Percentiles rank a stretch among this genome's conserved stretches.
Evolutionary conservation across 2,888 invertebrate genomes (phyloP).

Genomic region (Doris montereyensis): DNA sequence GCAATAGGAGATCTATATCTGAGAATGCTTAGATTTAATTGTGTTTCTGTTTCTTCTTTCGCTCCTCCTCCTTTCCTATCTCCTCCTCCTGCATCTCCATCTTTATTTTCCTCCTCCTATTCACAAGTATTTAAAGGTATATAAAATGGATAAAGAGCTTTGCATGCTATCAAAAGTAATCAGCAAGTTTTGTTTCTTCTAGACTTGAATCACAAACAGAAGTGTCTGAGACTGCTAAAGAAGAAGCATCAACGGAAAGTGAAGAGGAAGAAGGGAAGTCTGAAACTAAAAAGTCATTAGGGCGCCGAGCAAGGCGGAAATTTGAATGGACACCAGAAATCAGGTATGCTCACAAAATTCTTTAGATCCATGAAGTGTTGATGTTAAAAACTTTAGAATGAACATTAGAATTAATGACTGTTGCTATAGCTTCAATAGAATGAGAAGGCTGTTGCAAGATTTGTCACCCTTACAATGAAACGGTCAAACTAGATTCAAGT

Average conservation of each 20-base stretch:
- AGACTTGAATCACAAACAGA: slow-evolving; percentile 46
- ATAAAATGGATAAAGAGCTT: background rate
- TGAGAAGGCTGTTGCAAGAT: no score
- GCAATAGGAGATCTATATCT: no score
- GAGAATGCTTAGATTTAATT: no score
- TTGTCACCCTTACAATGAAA: no score
- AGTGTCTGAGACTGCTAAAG: slow-evolving; percentile 50
- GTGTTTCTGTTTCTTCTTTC: no score
- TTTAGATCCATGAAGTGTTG: no score
- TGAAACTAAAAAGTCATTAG: slow-evolving; percentile 74
- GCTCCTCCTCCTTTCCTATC: no score
- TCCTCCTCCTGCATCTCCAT: background rate
- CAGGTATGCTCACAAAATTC: no score
- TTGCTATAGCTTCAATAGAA: no score
- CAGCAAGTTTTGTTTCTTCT: background rate
- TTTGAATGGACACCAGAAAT: slow-evolving; percentile 83
- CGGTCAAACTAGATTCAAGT: no score
- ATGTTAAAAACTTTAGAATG: no score
- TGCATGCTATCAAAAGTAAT: background rate
- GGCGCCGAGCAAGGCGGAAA: slow-evolving; percentile 81
- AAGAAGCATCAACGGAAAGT: slow-evolving; percentile 68
- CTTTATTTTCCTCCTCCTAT: background rate
- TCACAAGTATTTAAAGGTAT: background rate
- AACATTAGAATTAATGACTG: no score
- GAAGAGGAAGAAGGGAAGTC: slow-evolving; percentile 70